phyloP scores from a whole-genome alignment of 2,797 vertebrate genomes.

The Myiotriccus ornatus region DNA sequence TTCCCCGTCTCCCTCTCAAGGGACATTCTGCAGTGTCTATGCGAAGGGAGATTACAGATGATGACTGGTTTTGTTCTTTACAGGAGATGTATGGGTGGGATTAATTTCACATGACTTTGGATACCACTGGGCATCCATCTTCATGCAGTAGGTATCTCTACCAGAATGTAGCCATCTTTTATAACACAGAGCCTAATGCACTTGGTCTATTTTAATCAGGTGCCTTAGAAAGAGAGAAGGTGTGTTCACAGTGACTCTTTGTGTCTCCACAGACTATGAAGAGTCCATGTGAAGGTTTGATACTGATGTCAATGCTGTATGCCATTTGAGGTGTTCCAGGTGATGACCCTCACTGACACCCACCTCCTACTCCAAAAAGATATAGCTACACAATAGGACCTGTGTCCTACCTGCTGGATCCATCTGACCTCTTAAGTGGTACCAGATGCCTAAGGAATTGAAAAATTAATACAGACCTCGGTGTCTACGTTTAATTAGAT shows the following conservation, averaged over 20 bases:
- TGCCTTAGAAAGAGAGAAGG: neutral
- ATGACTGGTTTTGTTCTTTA: neutral
- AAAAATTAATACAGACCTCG: neutral
- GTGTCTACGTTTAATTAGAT: neutral
- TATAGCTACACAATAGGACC: neutral
- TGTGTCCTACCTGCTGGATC: neutral
- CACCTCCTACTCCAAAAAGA: neutral
- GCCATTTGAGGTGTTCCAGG: neutral
- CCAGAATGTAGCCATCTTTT: neutral
- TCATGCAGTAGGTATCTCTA: neutral
- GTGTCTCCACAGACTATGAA: neutral
- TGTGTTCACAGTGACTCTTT: neutral
- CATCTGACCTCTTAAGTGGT: neutral
- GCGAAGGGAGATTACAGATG: neutral
- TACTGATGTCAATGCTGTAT: neutral
- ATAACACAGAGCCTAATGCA: neutral
- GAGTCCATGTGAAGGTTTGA: neutral
- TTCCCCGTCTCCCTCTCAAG: neutral
- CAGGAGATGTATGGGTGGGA: fast-evolving
- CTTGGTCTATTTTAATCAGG: neutral
- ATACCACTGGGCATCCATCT: neutral
- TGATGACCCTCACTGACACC: neutral
- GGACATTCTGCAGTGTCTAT: neutral
- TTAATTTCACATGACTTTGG: neutral
- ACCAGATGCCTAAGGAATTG: neutral